These are phyloP conservation scores for Epinephelus coioides DNA, from an alignment of 2,797 vertebrate species.

Conservation along the genomic window DNA sequence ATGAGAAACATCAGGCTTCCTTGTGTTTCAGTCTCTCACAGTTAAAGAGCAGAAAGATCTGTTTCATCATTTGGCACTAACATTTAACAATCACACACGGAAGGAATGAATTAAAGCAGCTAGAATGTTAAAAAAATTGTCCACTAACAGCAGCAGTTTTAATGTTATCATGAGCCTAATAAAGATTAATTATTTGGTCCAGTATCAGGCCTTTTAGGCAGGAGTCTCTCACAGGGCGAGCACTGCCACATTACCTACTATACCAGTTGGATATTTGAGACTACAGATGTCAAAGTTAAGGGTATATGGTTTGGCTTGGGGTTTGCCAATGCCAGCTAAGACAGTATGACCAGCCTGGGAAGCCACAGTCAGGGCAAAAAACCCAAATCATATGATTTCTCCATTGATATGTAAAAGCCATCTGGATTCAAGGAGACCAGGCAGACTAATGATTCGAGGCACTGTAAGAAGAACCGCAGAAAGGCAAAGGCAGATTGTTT, in stretches of 20 bases:
- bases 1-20: not conserved
- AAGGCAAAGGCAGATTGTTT: not conserved
- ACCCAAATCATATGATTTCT: not conserved
- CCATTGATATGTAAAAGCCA: not conserved
- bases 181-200: too few relatives aligned
- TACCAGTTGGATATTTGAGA: not conserved
- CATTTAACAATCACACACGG: too few relatives aligned
- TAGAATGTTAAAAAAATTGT: too few relatives aligned
- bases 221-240: too few relatives aligned
- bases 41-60: not conserved
- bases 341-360: not conserved
- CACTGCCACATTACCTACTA: too few relatives aligned
- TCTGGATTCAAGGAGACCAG: not conserved
- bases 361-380: not conserved
- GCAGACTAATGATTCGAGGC: not conserved
- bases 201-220: too few relatives aligned
- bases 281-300: not conserved
- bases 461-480: not conserved
- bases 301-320: not conserved
- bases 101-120: too few relatives aligned
- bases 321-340: too few relatives aligned
- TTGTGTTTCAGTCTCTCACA: slow-evolving; percentile 5
- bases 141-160: too few relatives aligned
- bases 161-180: too few relatives aligned
- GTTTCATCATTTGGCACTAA: not conserved